A percentile compares a stretch with the other conserved stretches of the same genome.
Conservation (phyloP, 2,797 vertebrate species). For the Furcifer pardalis region DNA sequence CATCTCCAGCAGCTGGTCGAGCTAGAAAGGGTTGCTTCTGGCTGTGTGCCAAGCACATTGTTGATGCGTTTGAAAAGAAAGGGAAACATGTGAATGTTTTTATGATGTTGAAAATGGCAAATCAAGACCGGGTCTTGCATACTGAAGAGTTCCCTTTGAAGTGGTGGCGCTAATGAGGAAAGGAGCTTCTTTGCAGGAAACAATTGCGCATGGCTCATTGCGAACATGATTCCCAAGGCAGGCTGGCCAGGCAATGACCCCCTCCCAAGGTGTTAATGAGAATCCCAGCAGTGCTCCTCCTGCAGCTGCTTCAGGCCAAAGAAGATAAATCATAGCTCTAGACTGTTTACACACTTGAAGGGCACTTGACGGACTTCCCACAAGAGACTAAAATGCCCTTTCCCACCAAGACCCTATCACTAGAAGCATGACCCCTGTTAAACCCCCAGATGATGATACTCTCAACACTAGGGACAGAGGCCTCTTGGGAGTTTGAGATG, state of each 20-base stretch:
- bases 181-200: background rate
- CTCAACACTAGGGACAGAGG: background rate
- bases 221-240: background rate
- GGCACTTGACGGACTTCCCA: background rate
- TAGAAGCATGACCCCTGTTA: constrained; percentile 15
- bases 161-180: background rate
- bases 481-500: background rate
- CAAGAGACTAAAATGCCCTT: background rate
- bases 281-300: constrained; percentile 39
- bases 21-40: background rate
- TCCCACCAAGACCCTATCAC: constrained; percentile 30
- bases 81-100: background rate
- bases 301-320: constrained; percentile 22
- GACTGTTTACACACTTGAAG: background rate
- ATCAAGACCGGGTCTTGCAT: background rate
- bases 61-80: background rate
- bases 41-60: background rate
- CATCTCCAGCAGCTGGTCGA: background rate
- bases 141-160: background rate
- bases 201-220: background rate
- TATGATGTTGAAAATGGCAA: background rate
- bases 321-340: constrained; percentile 21
- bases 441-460: constrained; percentile 24
- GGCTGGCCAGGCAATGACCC: background rate
- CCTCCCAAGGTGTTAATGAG: constrained; percentile 41